These are phyloP conservation scores for Sacculina carcini DNA, from an alignment of 2,888 invertebrate genomes.

Conservation along the genomic window DNA sequence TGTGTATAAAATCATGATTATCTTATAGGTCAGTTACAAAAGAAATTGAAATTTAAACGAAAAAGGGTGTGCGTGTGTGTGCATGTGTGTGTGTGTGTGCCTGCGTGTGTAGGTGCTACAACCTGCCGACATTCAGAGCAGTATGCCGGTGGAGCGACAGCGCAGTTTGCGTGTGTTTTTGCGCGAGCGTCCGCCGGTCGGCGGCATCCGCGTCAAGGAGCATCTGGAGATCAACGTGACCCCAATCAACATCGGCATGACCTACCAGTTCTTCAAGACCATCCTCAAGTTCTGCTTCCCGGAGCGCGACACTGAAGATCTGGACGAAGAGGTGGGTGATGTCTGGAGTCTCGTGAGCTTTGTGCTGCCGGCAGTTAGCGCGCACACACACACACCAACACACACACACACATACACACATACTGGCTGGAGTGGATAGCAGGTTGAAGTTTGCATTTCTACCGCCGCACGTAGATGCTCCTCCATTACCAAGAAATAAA, in stretches of 20 bases:
- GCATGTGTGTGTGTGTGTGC: neutral
- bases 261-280: constrained; percentile 86
- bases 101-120: constrained; percentile 29
- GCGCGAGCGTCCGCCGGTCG: constrained; percentile 81
- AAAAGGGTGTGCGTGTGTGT: too few species aligned
- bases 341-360: too few species aligned
- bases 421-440: too few species aligned
- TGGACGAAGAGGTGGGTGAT: constrained; percentile 31
- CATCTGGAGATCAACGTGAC: constrained; percentile 96
- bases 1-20: too few species aligned
- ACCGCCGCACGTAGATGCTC: too few species aligned
- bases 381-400: too few species aligned
- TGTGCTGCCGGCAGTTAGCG: too few species aligned
- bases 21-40: too few species aligned
- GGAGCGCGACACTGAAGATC: constrained; percentile 61
- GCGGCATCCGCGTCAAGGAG: constrained; percentile 96
- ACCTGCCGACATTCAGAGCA: constrained; percentile 49
- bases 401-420: too few species aligned
- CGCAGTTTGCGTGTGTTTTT: constrained; percentile 82
- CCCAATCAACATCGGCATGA: constrained; percentile 70
- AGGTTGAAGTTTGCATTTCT: too few species aligned
- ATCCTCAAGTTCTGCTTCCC: constrained; percentile 96
- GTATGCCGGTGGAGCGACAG: constrained; percentile 73
- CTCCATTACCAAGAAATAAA: too few species aligned
- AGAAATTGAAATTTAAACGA: too few species aligned